Evolutionary conservation across 2,888 invertebrate genomes (phyloP).

Genomic region (Tiliacea citrago): DNA sequence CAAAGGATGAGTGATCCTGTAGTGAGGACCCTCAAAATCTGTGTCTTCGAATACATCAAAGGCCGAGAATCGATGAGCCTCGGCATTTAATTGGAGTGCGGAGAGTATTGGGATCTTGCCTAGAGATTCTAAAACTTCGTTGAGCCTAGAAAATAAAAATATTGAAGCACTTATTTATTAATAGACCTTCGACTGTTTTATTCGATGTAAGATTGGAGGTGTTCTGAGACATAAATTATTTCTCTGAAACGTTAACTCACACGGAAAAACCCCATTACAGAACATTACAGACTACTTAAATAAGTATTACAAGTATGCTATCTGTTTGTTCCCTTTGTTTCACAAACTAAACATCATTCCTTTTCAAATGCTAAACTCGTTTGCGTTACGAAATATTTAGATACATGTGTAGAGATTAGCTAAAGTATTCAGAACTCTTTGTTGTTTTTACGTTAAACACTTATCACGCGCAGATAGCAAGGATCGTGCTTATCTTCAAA

Average conservation of each 20-base stretch:
- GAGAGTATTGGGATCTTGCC: slow-evolving; percentile 96
- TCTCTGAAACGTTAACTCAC: slow-evolving; percentile 18
- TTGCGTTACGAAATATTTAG: slow-evolving; percentile 41
- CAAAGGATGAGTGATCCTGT: slow-evolving; percentile 80
- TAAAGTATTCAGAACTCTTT: slow-evolving; percentile 48
- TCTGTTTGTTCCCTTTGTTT: slow-evolving; percentile 46
- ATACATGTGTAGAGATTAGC: slow-evolving; percentile 38
- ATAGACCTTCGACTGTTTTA: slow-evolving; percentile 14
- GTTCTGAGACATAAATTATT: slow-evolving; percentile 25
- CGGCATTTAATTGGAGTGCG: slow-evolving; percentile 92
- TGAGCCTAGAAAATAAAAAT: slow-evolving; percentile 91
- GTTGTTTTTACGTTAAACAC: slow-evolving; percentile 38
- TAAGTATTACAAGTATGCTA: slow-evolving; percentile 27
- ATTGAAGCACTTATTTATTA: slow-evolving; percentile 23
- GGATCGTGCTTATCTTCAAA: slow-evolving; percentile 61
- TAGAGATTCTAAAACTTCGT: slow-evolving; percentile 93
- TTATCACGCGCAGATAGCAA: slow-evolving; percentile 58
- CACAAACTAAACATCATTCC: slow-evolving; percentile 31
- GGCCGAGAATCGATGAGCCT: slow-evolving; percentile 91
- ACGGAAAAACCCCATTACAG: slow-evolving; percentile 33
- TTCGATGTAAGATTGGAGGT: slow-evolving; percentile 16
- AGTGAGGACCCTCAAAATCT: slow-evolving; percentile 85
- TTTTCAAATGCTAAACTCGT: slow-evolving; percentile 47
- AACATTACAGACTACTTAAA: slow-evolving; percentile 1
- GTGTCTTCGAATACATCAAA: slow-evolving; percentile 91